Evolutionary conservation across 2,797 vertebrate species (phyloP).

Genomic region (Mareca strepera): DNA sequence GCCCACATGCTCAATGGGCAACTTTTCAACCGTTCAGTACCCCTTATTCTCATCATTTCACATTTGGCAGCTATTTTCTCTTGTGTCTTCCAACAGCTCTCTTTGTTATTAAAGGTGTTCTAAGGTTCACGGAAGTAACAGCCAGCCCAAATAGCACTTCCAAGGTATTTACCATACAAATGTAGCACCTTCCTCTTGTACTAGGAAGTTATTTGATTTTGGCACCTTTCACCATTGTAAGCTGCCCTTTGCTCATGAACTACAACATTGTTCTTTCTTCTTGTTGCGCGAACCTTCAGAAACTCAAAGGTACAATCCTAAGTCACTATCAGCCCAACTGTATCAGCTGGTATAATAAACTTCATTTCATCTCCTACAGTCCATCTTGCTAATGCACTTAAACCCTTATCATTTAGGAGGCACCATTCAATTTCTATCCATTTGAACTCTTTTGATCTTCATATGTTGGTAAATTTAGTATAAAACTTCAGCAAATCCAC

Average conservation of each 20-base stretch:
- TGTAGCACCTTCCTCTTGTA: neutral
- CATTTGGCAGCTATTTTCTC: neutral
- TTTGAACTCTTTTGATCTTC: neutral
- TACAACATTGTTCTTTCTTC: neutral
- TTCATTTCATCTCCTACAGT: neutral
- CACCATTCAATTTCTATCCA: neutral
- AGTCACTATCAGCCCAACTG: neutral
- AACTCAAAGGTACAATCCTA: neutral
- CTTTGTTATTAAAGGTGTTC: neutral
- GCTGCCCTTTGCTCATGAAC: neutral
- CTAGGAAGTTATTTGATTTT: neutral
- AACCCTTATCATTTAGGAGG: neutral
- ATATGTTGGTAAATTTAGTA: neutral
- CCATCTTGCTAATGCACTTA: neutral
- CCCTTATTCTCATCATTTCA: neutral
- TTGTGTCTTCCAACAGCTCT: neutral
- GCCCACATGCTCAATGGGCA: neutral
- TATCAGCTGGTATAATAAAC: neutral
- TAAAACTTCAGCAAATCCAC: neutral
- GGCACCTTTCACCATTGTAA: neutral
- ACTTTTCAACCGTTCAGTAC: neutral
- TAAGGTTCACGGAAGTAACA: neutral
- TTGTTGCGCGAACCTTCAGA: neutral
- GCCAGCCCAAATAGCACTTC: neutral
- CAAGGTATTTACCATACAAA: neutral